Conservation (phyloP, 2,888 invertebrate species). For the Gordius sp. region DNA sequence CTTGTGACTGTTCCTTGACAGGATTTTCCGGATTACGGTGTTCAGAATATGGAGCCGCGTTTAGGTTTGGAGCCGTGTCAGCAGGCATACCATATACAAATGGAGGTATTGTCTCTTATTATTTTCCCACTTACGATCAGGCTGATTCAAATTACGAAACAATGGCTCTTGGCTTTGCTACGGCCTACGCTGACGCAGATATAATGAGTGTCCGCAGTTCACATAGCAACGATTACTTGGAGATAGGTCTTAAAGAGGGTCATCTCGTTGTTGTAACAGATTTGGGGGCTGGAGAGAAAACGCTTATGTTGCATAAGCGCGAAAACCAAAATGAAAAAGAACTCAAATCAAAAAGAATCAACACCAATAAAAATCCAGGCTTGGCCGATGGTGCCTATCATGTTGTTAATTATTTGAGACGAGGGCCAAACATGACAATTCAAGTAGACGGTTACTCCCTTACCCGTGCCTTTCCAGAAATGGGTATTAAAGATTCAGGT, state of each 20-base stretch:
- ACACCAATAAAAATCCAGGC: no score
- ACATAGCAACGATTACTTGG: constrained; percentile 5
- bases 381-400: constrained; percentile 4
- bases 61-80: constrained; percentile 1
- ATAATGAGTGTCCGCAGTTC: constrained; percentile 5
- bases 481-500: no score
- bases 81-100: background rate
- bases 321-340: no score
- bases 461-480: no score
- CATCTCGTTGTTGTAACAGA: background rate
- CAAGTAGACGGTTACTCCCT: no score
- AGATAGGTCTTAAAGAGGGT: background rate
- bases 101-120: constrained; percentile 6
- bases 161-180: constrained; percentile 8
- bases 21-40: background rate
- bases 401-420: background rate
- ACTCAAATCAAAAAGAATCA: no score
- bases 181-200: background rate
- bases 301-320: no score
- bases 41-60: background rate
- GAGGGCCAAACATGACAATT: background rate
- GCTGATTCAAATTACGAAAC: background rate
- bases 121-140: constrained; percentile 12
- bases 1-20: constrained; percentile 3
- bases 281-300: background rate